Base-by-base conservation (phyloP, 2,888 invertebrate species). In the Doris montereyensis region DNA sequence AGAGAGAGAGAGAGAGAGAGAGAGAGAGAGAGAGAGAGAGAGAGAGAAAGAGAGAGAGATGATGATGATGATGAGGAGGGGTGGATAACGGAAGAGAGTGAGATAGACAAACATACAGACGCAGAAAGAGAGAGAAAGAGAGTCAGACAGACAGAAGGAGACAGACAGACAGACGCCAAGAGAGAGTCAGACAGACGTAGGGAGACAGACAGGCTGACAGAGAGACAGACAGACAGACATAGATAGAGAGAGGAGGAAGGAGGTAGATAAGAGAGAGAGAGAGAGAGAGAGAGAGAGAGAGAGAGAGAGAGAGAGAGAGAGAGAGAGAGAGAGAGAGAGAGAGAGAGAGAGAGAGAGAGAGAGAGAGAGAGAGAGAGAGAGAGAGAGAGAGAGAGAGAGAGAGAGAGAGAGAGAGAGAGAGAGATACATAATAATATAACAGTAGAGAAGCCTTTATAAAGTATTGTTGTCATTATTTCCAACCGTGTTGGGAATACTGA, bases 371-470 rank as follows among this genome's bases (percentile, higher is more conserved):
- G 8, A 10, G 21, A 21, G 28, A 65, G 67, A 65, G 28, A 65
- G 67, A 65, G 26, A 65, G 67, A 65, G 67, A 26, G 67, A 24
- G 67, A 26, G 24, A 26, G 67, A 10, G 10, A 10, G 67, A 10
- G 67, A 21, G 62, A 62, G 62, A 62, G 62, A 62, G 62, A 62
- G 24, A 62, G 62, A 62, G n/a, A n/a, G n/a, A n/a, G n/a, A n/a
- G n/a, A n/a, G n/a, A n/a, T n/a, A n/a, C n/a, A n/a, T n/a, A n/a
- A n/a, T n/a, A n/a, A n/a, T n/a, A n/a, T n/a, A n/a, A n/a, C n/a
- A n/a, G n/a, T n/a, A n/a, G n/a, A n/a, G n/a, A n/a, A n/a, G n/a
- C n/a, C n/a, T n/a, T n/a, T n/a, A n/a, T n/a, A n/a, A n/a, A n/a
- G n/a, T n/a, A n/a, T n/a, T n/a, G n/a, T n/a, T n/a, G n/a, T n/a